phyloP scores from a whole-genome alignment of 2,888 invertebrate genomes.

The Leucophenga montana region DNA sequence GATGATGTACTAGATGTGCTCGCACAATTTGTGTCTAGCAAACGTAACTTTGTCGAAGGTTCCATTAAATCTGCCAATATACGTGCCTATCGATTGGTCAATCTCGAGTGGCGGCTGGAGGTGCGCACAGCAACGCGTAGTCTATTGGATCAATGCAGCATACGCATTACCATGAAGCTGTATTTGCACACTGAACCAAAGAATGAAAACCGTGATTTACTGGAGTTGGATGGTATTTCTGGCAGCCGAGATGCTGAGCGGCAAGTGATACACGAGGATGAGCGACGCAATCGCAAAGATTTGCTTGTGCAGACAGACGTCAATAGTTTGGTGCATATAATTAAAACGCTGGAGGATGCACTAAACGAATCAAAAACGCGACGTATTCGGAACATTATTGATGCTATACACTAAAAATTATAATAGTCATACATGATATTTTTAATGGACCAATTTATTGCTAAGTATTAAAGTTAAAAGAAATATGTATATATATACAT shows the following conservation, averaged over 20 bases:
- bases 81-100: constrained; percentile 70
- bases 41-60: constrained; percentile 67
- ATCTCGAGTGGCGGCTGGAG: constrained; percentile 81
- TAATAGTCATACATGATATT: constrained; percentile 44
- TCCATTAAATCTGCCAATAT: constrained; percentile 70
- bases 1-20: constrained; percentile 65
- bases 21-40: constrained; percentile 69
- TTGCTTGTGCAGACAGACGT: constrained; percentile 77
- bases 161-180: constrained; percentile 77
- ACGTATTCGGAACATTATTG: constrained; percentile 69
- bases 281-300: constrained; percentile 70
- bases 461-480: constrained; percentile 49
- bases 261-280: constrained; percentile 59
- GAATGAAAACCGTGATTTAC: constrained; percentile 68
- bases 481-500: constrained; percentile 30
- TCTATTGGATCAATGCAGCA: constrained; percentile 76
- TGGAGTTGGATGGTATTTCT: constrained; percentile 47
- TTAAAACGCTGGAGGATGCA: constrained; percentile 78
- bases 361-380: constrained; percentile 77
- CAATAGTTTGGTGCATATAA: constrained; percentile 77
- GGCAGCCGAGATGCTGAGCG: constrained; percentile 47
- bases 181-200: constrained; percentile 73
- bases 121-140: constrained; percentile 78
- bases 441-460: constrained; percentile 61
- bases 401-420: constrained; percentile 62